Base-by-base conservation (phyloP, 1,140 invertebrate genomes). In the Euura saliciscinereae region DNA sequence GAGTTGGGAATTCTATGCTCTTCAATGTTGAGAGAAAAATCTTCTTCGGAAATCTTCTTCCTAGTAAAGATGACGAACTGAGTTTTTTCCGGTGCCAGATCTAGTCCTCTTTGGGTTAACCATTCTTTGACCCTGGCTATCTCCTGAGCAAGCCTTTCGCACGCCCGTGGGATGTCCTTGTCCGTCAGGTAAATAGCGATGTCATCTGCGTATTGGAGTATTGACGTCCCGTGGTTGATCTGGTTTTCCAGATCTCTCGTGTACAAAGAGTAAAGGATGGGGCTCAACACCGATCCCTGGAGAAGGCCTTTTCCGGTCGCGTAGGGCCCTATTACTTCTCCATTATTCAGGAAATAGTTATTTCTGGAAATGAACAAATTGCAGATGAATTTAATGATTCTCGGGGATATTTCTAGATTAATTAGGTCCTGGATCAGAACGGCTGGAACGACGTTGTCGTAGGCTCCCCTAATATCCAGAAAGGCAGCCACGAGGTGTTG, bases 401-500 rank as follows among this genome's bases (percentile, higher is more conserved):
- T 73, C 8, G 42, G 43, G 2, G 70, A 66, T 2, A 73, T 0
- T 59, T 69, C 69, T 4, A 73, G 8, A n/a, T 73, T 67, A 8
- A 6, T 65, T 10, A 77, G 64, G 10, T 75, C 66, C n/a, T 59
- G 64, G 6, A 74, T n/a, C 7, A 78, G 11, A 10, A 75, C 45
- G 13, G 69, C 7, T 8, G 73, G 73, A 6, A 68, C 43, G 0
- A 79, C 74, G 43, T 78, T 75, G 42, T 78, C 75, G 13, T 73
- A 79, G 2, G 78, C 76, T 0, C 75, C 76, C 65, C 73, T 43
- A 6, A 79, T 71, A 59, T 79, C 78, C 11, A 79, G 44, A 45
- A 78, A 75, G 3, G 70, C 43, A 5, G 64, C 67, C 13, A 67
- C 46, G 3, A 72, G 45, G 0, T 65, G 68, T 43, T 74, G 46